These are phyloP conservation scores for Philaenus spumarius DNA, from an alignment of 1,140 invertebrate genomes.

Conservation along the genomic window DNA sequence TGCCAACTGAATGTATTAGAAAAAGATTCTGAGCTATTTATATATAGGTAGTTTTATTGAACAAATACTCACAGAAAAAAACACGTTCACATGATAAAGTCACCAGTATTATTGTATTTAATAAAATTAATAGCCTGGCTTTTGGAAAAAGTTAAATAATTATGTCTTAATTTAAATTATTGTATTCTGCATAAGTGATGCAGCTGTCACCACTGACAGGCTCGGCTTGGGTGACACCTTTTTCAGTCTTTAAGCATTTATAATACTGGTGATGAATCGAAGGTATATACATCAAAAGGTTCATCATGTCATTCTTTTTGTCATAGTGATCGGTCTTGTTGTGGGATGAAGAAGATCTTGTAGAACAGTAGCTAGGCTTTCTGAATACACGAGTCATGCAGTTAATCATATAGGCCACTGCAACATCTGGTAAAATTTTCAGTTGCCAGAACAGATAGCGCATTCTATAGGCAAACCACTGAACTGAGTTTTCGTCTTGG, in stretches of 20 bases:
- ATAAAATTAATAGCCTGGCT: background rate
- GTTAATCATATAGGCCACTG: too few relatives aligned
- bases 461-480: too few relatives aligned
- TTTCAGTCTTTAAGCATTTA: conserved; percentile 23
- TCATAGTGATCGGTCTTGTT: conserved; percentile 19
- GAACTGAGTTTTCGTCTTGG: too few relatives aligned
- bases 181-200: background rate
- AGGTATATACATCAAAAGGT: conserved; percentile 25
- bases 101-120: too few relatives aligned
- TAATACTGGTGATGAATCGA: conserved; percentile 24
- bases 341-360: conserved; percentile 24
- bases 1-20: conserved; percentile 6
- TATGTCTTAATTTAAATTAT: background rate
- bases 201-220: background rate
- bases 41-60: conserved; percentile 13
- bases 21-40: conserved; percentile 6
- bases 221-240: background rate
- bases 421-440: too few relatives aligned
- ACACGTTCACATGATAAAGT: background rate
- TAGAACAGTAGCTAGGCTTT: conserved; percentile 26
- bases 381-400: too few relatives aligned
- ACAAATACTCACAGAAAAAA: conserved; percentile 4
- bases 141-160: background rate
- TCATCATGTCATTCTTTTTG: conserved; percentile 25
- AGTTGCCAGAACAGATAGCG: too few relatives aligned